These are phyloP conservation scores for Suncus etruscus DNA, from an alignment of 2,113 vertebrate species.

Conservation along the genomic window DNA sequence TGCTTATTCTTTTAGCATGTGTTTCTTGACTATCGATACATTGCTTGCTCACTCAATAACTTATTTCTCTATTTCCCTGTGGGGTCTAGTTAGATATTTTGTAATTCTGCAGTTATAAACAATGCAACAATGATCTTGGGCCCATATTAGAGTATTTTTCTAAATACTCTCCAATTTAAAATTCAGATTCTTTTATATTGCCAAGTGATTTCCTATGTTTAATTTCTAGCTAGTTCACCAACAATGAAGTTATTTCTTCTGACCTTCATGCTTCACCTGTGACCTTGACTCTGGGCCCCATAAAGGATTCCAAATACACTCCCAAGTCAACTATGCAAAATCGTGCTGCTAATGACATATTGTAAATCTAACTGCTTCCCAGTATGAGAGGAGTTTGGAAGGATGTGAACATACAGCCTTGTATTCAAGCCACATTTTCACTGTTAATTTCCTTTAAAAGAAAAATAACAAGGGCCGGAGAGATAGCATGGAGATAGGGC, in stretches of 20 bases:
- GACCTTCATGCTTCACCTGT: not conserved
- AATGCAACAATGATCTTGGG: constrained; percentile 23
- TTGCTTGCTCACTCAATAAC: not conserved
- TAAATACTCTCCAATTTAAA: not conserved
- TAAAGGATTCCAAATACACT: constrained; percentile 34
- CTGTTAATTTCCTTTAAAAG: constrained; percentile 49
- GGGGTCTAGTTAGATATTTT: not conserved
- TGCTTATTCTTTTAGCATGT: not conserved
- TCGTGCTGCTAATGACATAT: constrained; percentile 18
- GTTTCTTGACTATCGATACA: not conserved
- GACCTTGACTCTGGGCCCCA: constrained; percentile 8
- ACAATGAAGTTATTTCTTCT: not conserved
- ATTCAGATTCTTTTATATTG: not conserved
- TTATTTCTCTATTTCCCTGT: constrained; percentile 46
- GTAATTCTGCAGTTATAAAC: not conserved
- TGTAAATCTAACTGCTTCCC: constrained; percentile 26
- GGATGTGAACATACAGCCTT: constrained; percentile 7
- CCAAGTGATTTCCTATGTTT: constrained; percentile 30
- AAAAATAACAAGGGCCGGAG: not conserved
- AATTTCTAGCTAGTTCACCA: not conserved
- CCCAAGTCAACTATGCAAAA: constrained; percentile 41
- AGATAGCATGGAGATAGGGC: too few species aligned
- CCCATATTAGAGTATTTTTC: not conserved
- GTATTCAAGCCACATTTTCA: not conserved
- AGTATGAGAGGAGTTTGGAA: constrained; percentile 6